Conservation (phyloP, 1,140 invertebrate genomes). For the Amphibalanus amphitrite region DNA sequence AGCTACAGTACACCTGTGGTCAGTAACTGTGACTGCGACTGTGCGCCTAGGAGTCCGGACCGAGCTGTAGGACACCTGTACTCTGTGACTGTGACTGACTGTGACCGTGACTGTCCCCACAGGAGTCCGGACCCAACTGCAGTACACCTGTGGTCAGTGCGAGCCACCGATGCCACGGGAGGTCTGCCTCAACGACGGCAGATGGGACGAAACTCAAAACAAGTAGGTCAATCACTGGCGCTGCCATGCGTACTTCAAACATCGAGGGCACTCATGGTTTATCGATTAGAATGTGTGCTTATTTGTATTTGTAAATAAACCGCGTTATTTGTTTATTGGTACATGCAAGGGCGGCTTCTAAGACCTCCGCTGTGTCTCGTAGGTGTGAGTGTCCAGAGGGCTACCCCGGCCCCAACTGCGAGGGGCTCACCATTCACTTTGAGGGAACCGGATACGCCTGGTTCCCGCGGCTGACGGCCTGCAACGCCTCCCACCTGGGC, state of each 20-base stretch:
- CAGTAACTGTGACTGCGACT: too few species aligned
- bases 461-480: constrained; percentile 9
- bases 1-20: too few species aligned
- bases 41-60: too few species aligned
- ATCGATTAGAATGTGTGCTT: too few species aligned
- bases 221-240: neutral
- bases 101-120: neutral
- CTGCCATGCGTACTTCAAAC: too few species aligned
- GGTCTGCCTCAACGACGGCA: constrained; percentile 11
- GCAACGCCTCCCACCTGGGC: constrained; percentile 9
- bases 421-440: constrained; percentile 14
- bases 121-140: neutral
- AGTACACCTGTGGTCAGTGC: neutral
- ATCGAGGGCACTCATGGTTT: too few species aligned
- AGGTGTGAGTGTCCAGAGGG: constrained; percentile 13
- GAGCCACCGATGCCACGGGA: constrained; percentile 3
- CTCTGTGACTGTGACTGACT: too few species aligned
- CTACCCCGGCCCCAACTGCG: constrained; percentile 24
- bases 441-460: constrained; percentile 11
- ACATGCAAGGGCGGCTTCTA: too few species aligned
- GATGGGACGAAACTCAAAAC: neutral
- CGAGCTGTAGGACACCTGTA: too few species aligned
- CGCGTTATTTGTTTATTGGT: too few species aligned
- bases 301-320: too few species aligned
- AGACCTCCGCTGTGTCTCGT: too few species aligned